These are phyloP conservation scores for Echeneis naucrates DNA, from an alignment of 2,797 vertebrate species.

Conservation along the genomic window DNA sequence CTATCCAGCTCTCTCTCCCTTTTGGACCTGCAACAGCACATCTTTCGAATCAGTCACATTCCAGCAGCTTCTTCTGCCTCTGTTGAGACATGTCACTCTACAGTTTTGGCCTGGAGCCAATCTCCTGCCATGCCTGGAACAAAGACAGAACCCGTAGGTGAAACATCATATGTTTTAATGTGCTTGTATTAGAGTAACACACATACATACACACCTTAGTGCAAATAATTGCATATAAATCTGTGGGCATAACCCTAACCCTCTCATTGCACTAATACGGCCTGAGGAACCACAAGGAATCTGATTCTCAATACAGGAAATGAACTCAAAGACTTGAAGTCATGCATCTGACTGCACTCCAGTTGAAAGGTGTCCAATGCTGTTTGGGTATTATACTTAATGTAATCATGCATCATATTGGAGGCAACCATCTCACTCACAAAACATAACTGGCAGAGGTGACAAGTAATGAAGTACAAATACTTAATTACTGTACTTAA, in stretches of 20 bases:
- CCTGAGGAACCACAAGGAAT: constrained; percentile 46
- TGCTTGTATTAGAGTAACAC: constrained; percentile 3
- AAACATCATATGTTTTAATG: constrained; percentile 47
- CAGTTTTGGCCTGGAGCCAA: constrained; percentile 86
- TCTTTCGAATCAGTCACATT: constrained; percentile 72
- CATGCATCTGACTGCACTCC: constrained; percentile 10
- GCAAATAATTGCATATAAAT: neutral
- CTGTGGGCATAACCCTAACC: neutral
- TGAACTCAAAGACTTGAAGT: constrained; percentile 45
- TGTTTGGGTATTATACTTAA: neutral
- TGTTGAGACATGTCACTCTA: constrained; percentile 84
- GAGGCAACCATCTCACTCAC: neutral
- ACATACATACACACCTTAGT: neutral
- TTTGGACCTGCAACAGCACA: constrained; percentile 41
- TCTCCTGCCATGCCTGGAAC: constrained; percentile 89
- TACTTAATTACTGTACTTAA: too few species aligned
- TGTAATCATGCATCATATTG: neutral
- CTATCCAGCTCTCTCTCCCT: constrained; percentile 18
- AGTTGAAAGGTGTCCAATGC: constrained; percentile 3
- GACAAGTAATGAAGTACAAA: too few species aligned
- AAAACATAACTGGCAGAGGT: neutral
- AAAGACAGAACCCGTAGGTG: constrained; percentile 81
- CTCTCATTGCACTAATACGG: constrained; percentile 62
- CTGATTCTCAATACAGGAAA: constrained; percentile 69
- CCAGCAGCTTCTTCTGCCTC: constrained; percentile 55